A percentile compares a stretch with the other conserved stretches of the same genome.
Evolutionary conservation across 2,113 vertebrate species (phyloP).

Genomic region (Eleginops maclovinus): DNA sequence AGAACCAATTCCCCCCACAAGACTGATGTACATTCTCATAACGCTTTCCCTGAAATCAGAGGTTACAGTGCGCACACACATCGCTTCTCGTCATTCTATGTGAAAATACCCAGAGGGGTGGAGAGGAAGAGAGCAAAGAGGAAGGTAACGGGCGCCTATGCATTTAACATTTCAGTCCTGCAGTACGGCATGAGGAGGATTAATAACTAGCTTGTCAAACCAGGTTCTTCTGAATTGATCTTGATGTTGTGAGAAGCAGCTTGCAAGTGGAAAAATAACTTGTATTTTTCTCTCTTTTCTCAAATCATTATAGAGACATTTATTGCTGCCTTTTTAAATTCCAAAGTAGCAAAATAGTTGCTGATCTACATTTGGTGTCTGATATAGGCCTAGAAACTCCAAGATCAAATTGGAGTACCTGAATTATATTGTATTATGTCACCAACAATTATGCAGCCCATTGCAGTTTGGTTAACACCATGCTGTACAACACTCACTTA

Average conservation of each 20-base stretch:
- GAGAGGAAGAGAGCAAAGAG: slow-evolving; percentile 18
- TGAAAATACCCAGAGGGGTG: slow-evolving; percentile 25
- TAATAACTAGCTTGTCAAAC: background rate
- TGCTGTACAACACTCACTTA: background rate
- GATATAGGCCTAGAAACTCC: too few species aligned
- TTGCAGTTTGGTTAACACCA: background rate
- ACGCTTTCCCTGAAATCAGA: slow-evolving; percentile 16
- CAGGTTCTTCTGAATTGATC: background rate
- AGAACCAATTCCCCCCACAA: slow-evolving; percentile 21
- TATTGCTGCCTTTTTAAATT: background rate
- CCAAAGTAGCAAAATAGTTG: background rate
- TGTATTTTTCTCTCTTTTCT: background rate
- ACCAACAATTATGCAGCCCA: too few species aligned
- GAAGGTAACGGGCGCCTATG: background rate
- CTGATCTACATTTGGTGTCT: background rate
- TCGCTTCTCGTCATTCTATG: slow-evolving; percentile 22
- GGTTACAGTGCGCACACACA: background rate
- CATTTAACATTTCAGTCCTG: background rate
- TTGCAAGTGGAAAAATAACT: background rate
- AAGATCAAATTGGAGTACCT: background rate
- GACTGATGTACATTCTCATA: slow-evolving; percentile 34
- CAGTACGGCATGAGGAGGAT: background rate
- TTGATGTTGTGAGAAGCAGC: background rate
- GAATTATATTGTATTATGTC: background rate
- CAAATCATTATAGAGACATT: background rate